Percentiles rank a stretch among this genome's conserved stretches.
Conservation (phyloP, 2,113 vertebrate species). For the human region DNA sequence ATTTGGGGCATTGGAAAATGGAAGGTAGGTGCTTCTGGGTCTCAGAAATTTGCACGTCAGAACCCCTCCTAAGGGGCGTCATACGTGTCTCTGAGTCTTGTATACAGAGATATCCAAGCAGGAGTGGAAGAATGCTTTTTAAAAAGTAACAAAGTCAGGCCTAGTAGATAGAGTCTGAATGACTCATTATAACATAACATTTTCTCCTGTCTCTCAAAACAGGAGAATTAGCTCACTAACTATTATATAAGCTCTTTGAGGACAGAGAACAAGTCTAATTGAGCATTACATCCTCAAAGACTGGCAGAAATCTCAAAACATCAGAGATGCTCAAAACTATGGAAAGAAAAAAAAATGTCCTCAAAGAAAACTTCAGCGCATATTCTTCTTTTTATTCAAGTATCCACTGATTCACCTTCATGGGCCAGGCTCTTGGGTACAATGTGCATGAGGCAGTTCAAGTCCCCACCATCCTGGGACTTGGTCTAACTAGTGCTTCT, state of each 20-base stretch:
- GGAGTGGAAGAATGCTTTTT: neutral
- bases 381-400: neutral
- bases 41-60: neutral
- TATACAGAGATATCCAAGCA: neutral
- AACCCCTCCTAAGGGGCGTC: neutral
- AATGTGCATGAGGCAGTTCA: too few species aligned
- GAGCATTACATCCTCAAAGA: neutral
- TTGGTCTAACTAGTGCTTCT: neutral
- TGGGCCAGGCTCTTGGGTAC: neutral
- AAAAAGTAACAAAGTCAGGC: neutral
- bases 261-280: neutral
- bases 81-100: neutral
- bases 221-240: neutral
- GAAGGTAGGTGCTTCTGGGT: neutral
- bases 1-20: neutral
- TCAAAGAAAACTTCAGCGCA: neutral
- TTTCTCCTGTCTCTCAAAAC: neutral
- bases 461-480: accelerated
- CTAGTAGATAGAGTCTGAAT: neutral
- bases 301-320: neutral
- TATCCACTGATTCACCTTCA: neutral
- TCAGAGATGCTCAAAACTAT: neutral
- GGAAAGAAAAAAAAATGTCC: neutral
- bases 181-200: neutral
- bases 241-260: neutral